Evolutionary conservation across 2,888 invertebrate species (phyloP).

Genomic region (Eledona agricola): DNA sequence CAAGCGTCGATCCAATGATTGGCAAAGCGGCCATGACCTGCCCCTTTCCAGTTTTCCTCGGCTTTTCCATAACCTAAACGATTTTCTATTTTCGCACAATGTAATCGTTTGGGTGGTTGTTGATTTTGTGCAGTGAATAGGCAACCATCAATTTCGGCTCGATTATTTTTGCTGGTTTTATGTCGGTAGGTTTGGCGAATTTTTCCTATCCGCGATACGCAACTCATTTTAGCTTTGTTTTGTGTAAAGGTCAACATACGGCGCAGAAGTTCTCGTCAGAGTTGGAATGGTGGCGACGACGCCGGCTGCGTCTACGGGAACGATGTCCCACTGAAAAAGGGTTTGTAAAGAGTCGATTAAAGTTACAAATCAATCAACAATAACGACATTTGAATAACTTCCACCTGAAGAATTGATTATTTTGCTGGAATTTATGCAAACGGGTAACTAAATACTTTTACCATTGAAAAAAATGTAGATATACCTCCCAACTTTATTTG

Average conservation of each 20-base stretch:
- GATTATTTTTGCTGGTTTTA: constrained; percentile 6
- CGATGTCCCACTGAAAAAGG: no score
- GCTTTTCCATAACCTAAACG: constrained; percentile 36
- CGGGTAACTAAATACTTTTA: no score
- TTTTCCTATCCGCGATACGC: constrained; percentile 17
- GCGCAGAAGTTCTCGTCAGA: constrained; percentile 18
- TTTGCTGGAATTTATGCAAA: no score
- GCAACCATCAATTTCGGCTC: constrained; percentile 21
- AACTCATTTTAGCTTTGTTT: constrained; percentile 24
- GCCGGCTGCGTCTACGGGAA: constrained; percentile 1
- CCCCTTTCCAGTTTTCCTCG: constrained; percentile 28
- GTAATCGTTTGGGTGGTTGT: constrained; percentile 8
- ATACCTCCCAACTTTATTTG: no score
- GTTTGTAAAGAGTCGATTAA: no score
- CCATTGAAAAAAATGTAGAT: no score
- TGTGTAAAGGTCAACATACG: constrained; percentile 24
- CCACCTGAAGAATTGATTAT: no score
- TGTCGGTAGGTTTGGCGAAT: constrained; percentile 22
- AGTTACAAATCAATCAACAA: no score
- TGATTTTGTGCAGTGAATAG: constrained; percentile 11
- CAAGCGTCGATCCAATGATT: constrained; percentile 36
- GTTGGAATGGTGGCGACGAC: background rate
- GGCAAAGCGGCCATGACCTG: constrained; percentile 33
- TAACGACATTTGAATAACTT: no score
- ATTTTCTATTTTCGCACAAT: constrained; percentile 13